Evolutionary conservation across 2,113 vertebrate genomes (phyloP).

Genomic region (Conger conger): DNA sequence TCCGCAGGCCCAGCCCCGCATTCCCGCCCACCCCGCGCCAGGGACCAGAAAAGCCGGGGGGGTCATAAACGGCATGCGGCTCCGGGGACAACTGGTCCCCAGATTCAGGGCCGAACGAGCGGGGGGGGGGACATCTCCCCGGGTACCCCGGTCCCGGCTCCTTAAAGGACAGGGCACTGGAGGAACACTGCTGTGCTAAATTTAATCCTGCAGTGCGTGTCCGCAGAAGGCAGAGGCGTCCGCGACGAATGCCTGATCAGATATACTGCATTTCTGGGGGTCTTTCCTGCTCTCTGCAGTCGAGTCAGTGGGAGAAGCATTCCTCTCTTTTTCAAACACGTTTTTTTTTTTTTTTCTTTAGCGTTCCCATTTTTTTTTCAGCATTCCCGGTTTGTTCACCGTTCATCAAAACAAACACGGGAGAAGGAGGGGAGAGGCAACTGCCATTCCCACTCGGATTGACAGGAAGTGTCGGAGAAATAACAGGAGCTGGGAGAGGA

Average conservation of each 20-base stretch:
- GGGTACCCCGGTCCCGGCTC: neutral
- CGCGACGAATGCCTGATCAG: neutral
- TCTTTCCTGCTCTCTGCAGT: neutral
- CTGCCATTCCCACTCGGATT: conserved; percentile 54
- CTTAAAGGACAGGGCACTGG: neutral
- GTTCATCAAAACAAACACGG: conserved; percentile 44
- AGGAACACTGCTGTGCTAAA: neutral
- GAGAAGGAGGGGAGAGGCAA: conserved; percentile 47
- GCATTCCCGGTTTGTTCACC: conserved; percentile 40
- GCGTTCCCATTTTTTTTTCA: neutral
- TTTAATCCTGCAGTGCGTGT: neutral
- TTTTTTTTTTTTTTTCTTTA: too few relatives aligned
- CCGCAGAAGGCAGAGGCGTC: neutral
- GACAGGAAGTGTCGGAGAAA: conserved; percentile 60
- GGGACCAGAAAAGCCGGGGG: conserved; percentile 43
- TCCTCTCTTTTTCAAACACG: too few relatives aligned
- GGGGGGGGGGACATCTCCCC: too few relatives aligned
- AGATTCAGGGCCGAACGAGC: conserved; percentile 43
- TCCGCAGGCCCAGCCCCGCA: conserved; percentile 62
- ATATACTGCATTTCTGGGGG: neutral
- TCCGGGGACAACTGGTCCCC: conserved; percentile 48
- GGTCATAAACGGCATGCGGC: conserved; percentile 53
- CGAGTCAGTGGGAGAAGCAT: neutral
- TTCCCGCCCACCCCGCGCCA: conserved; percentile 44
- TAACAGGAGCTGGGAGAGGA: conserved; percentile 40